Conservation (phyloP, 2,888 invertebrate species). For the Sminthurides aquaticus region DNA sequence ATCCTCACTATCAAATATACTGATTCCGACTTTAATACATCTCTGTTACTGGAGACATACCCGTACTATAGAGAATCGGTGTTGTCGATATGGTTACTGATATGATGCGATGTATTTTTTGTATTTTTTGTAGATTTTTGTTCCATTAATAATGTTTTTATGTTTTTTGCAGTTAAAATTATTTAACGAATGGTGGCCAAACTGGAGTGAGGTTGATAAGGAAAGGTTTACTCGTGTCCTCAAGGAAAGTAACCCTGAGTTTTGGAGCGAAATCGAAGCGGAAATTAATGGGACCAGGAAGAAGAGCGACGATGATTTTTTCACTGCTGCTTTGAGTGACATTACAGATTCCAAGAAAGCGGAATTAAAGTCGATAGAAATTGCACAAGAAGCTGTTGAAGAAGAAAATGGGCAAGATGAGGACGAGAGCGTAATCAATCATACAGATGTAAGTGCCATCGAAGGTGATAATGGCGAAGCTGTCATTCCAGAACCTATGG, state of each 20-base stretch:
- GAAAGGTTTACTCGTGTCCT: slow-evolving; percentile 28
- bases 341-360: background rate
- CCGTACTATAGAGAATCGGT: too few species aligned
- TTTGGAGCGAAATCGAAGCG: slow-evolving; percentile 35
- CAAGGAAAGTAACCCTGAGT: slow-evolving; percentile 35
- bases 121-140: background rate
- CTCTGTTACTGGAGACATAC: too few species aligned
- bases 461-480: background rate
- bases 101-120: background rate
- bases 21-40: too few species aligned
- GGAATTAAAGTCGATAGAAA: slow-evolving; percentile 1
- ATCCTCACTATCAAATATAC: too few species aligned
- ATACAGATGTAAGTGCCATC: background rate
- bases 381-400: slow-evolving; percentile 10
- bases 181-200: slow-evolving; percentile 42
- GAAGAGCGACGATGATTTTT: slow-evolving; percentile 38
- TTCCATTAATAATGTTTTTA: too few species aligned
- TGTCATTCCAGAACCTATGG: background rate
- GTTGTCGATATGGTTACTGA: too few species aligned
- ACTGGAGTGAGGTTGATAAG: slow-evolving; percentile 32
- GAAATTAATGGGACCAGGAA: slow-evolving; percentile 37
- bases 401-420: background rate
- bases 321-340: slow-evolving; percentile 19
- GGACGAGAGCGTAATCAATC: background rate
- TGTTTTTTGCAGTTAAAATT: slow-evolving; percentile 35